Evolutionary conservation across 2,888 invertebrate species (phyloP).

Genomic region (Galerucella nymphaeae): DNA sequence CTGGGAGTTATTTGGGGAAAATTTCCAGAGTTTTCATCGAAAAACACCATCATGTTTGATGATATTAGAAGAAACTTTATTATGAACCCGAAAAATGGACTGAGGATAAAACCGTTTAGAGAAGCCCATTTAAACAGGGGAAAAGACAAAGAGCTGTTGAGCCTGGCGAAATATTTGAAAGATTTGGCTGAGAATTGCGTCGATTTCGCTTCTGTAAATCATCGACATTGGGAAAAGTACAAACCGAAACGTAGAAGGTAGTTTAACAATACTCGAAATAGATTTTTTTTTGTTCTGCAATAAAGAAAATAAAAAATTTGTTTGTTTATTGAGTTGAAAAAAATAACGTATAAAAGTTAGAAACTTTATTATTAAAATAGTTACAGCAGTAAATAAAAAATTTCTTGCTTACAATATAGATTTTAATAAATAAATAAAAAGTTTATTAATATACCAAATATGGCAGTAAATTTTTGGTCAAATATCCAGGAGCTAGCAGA

Average conservation of each 20-base stretch:
- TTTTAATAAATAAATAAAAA: slow-evolving; percentile 17
- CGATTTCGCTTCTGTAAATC: slow-evolving; percentile 87
- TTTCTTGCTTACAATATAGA: slow-evolving; percentile 17
- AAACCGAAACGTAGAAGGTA: slow-evolving; percentile 64
- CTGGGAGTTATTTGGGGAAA: slow-evolving; percentile 97
- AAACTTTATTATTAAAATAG: slow-evolving; percentile 31
- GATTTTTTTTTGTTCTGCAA: no score
- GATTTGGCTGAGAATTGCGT: slow-evolving; percentile 83
- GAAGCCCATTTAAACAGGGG: slow-evolving; percentile 90
- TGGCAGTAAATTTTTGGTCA: slow-evolving; percentile 28
- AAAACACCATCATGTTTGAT: slow-evolving; percentile 98
- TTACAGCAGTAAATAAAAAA: slow-evolving; percentile 27
- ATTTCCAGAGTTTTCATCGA: slow-evolving; percentile 85
- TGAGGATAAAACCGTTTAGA: slow-evolving; percentile 89
- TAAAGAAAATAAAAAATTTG: no score
- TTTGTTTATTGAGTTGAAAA: not conserved
- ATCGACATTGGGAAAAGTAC: slow-evolving; percentile 91
- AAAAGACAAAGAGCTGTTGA: slow-evolving; percentile 84
- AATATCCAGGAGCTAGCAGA: slow-evolving; percentile 22
- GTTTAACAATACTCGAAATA: not conserved
- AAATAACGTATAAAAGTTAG: slow-evolving; percentile 14
- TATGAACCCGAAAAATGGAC: slow-evolving; percentile 95
- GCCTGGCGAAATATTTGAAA: slow-evolving; percentile 83
- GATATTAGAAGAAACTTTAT: slow-evolving; percentile 95
- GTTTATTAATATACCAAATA: slow-evolving; percentile 3